phyloP scores from a whole-genome alignment of 2,797 vertebrate species.

The Trachurus trachurus region DNA sequence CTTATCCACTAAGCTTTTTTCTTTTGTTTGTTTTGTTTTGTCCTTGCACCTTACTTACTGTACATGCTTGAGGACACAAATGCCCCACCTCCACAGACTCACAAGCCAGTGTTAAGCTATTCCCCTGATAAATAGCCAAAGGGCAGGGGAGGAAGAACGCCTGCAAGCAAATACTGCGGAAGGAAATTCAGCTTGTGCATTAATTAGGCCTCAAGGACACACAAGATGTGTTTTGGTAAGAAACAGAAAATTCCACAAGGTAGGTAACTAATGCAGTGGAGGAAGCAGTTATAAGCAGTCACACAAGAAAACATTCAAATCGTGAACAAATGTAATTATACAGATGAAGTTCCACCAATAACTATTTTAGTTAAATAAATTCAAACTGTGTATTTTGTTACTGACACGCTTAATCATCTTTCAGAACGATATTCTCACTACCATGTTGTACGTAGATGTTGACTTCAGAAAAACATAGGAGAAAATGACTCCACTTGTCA shows the following conservation, averaged over 20 bases:
- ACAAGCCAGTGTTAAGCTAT: background rate
- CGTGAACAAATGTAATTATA: background rate
- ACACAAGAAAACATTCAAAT: background rate
- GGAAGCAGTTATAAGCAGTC: background rate
- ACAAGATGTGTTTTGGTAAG: background rate
- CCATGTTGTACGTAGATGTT: background rate
- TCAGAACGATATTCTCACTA: background rate
- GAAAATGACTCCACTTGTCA: background rate
- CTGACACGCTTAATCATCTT: background rate
- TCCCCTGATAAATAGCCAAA: background rate
- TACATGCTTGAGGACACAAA: background rate
- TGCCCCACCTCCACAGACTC: background rate
- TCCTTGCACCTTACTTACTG: background rate
- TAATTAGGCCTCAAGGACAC: background rate
- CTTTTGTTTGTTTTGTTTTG: background rate
- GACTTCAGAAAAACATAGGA: background rate
- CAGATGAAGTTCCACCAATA: background rate
- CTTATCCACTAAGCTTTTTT: background rate
- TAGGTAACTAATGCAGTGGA: background rate
- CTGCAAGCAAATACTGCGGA: background rate
- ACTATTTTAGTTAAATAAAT: background rate
- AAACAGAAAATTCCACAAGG: background rate
- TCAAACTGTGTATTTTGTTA: background rate
- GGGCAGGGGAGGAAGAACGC: background rate
- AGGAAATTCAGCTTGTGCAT: background rate